Conservation (phyloP, 2,797 vertebrate species). For the Onychomys arenicola region DNA sequence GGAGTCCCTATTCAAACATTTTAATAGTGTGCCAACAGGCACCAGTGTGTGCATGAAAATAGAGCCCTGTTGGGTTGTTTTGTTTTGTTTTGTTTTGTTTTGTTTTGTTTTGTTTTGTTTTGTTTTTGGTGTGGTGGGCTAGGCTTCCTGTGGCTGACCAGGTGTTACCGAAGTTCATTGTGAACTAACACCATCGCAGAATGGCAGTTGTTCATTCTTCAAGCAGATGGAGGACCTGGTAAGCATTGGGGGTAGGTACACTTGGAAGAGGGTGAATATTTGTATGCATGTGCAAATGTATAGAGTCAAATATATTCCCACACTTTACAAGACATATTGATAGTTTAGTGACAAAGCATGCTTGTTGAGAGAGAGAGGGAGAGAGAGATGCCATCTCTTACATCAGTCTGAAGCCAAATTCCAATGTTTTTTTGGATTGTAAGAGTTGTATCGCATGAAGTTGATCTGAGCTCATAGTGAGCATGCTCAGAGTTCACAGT, state of each 20-base stretch:
- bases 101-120: conserved; percentile 36
- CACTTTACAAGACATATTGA: background rate
- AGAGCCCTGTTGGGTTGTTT: conserved; percentile 83
- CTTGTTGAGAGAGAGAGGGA: background rate
- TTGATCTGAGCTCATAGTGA: conserved; percentile 32
- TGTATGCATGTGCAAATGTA: background rate
- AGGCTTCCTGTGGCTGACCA: conserved; percentile 71
- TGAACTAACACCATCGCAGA: conserved; percentile 83
- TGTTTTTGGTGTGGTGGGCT: conserved; percentile 76
- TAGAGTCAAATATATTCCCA: background rate
- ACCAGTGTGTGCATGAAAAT: conserved; percentile 80
- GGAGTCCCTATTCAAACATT: conserved; percentile 85
- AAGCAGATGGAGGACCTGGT: conserved; percentile 79
- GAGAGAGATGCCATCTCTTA: background rate
- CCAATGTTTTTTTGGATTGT: conserved; percentile 8
- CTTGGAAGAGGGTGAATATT: conserved; percentile 47
- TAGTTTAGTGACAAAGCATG: conserved; percentile 20
- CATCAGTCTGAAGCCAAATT: conserved; percentile 36
- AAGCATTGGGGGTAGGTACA: conserved; percentile 62
- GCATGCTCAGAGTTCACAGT: background rate
- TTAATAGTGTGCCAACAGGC: conserved; percentile 84
- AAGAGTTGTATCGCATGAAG: background rate
- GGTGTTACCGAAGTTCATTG: conserved; percentile 82
- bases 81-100: background rate
- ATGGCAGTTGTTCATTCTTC: conserved; percentile 77